Percentiles rank a stretch among this genome's conserved stretches.
Conservation (phyloP, 2,888 invertebrate genomes). For the Gymnoscelis rufifasciata region DNA sequence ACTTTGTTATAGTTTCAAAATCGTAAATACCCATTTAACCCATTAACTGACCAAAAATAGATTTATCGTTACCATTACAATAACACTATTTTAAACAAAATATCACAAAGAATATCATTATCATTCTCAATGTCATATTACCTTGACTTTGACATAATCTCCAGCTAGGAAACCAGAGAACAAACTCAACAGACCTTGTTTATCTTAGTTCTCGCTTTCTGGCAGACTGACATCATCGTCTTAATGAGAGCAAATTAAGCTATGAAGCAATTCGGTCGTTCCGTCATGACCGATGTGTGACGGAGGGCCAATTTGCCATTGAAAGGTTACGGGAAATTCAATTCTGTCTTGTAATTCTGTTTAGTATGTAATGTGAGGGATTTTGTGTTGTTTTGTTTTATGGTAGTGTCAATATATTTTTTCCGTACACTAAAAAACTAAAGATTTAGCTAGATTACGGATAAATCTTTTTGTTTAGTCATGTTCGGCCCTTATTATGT, state of each 20-base stretch:
- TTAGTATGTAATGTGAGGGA: not conserved
- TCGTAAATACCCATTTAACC: too few relatives aligned
- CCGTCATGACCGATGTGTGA: not conserved
- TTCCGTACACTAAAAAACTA: too few relatives aligned
- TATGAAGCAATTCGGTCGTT: not conserved
- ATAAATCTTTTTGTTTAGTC: too few relatives aligned
- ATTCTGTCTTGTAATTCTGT: not conserved
- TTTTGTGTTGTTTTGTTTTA: not conserved
- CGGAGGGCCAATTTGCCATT: not conserved
- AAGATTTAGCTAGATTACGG: too few relatives aligned
- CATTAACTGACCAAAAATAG: too few relatives aligned
- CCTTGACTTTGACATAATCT: not conserved
- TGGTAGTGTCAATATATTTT: too few relatives aligned
- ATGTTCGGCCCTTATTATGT: too few relatives aligned
- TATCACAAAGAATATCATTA: too few relatives aligned
- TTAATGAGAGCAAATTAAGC: slow-evolving; percentile 3
- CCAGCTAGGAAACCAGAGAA: not conserved
- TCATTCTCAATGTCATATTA: too few relatives aligned
- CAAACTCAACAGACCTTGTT: not conserved
- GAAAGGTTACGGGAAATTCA: not conserved
- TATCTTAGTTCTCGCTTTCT: not conserved
- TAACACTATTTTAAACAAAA: too few relatives aligned
- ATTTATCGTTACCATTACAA: too few relatives aligned
- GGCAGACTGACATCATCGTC: slow-evolving; percentile 1
- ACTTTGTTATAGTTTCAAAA: too few relatives aligned